Percentiles rank a stretch among this genome's conserved stretches.
phyloP scores from a whole-genome alignment of 2,113 vertebrate species.

The Pavo muticus region DNA sequence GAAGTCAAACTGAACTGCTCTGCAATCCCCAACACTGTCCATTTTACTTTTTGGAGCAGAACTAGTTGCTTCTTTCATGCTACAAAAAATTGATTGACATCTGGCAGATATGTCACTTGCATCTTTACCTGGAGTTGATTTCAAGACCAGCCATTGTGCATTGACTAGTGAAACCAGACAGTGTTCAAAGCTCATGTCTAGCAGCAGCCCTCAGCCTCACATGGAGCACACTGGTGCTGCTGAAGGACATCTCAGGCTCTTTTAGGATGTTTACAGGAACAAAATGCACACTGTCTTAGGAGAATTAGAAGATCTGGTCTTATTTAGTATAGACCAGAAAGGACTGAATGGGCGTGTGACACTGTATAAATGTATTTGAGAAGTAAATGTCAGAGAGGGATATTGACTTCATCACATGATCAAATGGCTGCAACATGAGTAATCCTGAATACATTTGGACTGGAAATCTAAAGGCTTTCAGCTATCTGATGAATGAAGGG shows the following conservation, averaged over 20 bases:
- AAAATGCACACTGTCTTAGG: not conserved
- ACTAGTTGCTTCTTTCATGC: not conserved
- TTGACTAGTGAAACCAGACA: not conserved
- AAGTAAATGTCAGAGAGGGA: conserved; percentile 60
- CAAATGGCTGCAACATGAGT: conserved; percentile 35
- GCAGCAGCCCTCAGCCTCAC: not conserved
- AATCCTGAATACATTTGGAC: conserved; percentile 27
- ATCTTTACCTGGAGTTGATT: not conserved
- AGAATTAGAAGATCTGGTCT: not conserved
- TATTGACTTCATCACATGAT: conserved; percentile 57
- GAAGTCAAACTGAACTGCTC: not conserved
- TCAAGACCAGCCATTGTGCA: not conserved
- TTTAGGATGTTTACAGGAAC: not conserved
- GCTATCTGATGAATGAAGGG: not conserved
- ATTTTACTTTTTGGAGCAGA: not conserved
- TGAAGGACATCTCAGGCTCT: not conserved
- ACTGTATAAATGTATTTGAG: conserved; percentile 52
- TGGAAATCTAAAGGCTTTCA: conserved; percentile 19
- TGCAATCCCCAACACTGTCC: not conserved
- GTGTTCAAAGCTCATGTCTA: not conserved
- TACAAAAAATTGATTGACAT: not conserved
- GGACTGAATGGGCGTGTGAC: not conserved
- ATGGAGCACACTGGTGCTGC: not conserved
- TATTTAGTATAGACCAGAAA: conserved; percentile 5
- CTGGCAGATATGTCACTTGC: not conserved